A percentile compares a stretch with the other conserved stretches of the same genome.
These are phyloP conservation scores for Catharus bicknelli DNA, from an alignment of 2,113 vertebrate species.

Conservation along the genomic window DNA sequence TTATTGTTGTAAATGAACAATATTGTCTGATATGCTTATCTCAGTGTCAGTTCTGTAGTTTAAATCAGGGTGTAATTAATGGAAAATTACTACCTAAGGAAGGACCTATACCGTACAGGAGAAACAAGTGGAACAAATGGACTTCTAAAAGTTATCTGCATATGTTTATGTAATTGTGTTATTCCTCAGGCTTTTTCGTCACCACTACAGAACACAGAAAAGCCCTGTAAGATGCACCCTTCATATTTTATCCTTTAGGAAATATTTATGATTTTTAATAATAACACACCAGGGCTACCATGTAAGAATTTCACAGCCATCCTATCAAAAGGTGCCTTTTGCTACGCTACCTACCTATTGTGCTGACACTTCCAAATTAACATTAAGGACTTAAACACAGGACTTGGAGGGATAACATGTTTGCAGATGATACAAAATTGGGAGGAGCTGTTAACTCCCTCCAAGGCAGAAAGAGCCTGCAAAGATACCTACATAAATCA, in stretches of 20 bases:
- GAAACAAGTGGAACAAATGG: background rate
- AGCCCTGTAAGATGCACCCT: background rate
- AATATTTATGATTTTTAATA: background rate
- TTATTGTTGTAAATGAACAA: fast-evolving
- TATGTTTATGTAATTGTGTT: background rate
- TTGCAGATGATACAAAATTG: background rate
- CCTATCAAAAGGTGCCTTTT: background rate
- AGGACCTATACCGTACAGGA: background rate
- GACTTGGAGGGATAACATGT: background rate
- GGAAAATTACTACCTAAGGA: background rate
- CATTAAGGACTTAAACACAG: fast-evolving
- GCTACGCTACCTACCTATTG: background rate
- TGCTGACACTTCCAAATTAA: background rate
- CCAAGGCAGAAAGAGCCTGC: background rate
- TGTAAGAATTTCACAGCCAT: background rate
- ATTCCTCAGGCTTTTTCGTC: background rate
- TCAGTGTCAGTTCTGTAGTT: background rate
- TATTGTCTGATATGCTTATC: background rate
- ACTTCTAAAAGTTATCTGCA: background rate
- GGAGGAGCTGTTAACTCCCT: background rate
- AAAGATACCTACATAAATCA: background rate
- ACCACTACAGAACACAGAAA: background rate
- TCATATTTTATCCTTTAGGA: background rate
- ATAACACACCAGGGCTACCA: background rate
- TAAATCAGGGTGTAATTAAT: background rate